Conservation (phyloP, 2,888 invertebrate genomes). For the Schizaphis graminum region DNA sequence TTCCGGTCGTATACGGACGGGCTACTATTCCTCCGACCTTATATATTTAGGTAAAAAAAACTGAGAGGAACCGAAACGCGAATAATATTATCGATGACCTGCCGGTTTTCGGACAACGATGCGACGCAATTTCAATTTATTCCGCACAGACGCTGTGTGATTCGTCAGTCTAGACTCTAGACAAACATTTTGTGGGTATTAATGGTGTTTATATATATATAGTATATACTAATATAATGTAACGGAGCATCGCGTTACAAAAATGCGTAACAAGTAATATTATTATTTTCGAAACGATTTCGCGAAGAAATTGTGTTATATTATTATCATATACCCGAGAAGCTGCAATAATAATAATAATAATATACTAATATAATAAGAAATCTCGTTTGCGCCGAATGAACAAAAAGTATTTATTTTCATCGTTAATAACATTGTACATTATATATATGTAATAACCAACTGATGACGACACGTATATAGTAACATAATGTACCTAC, state of each 20-base stretch:
- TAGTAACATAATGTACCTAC: background rate
- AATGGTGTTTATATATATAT: background rate
- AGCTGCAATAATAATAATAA: background rate
- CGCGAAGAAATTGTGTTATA: background rate
- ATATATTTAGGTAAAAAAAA: background rate
- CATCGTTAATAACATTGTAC: background rate
- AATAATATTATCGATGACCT: slow-evolving; percentile 7
- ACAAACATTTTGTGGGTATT: background rate
- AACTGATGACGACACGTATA: background rate
- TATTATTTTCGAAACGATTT: slow-evolving; percentile 19
- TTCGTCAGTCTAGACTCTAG: background rate
- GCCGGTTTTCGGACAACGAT: background rate
- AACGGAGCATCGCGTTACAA: background rate
- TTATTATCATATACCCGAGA: background rate
- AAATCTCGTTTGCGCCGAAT: background rate
- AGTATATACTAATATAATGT: background rate
- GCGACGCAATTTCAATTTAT: background rate
- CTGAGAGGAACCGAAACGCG: slow-evolving; percentile 2
- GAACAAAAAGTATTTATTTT: slow-evolving; percentile 2
- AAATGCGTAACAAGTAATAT: background rate
- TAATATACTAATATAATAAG: background rate
- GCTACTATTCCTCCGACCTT: background rate
- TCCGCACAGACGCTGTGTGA: background rate
- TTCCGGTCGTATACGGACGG: slow-evolving; percentile 8
- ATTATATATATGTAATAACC: background rate